Evolutionary conservation across 1,140 invertebrate genomes (phyloP), one percentile per base, ranked within the genome.

Genomic region (Conus betulinus): DNA sequence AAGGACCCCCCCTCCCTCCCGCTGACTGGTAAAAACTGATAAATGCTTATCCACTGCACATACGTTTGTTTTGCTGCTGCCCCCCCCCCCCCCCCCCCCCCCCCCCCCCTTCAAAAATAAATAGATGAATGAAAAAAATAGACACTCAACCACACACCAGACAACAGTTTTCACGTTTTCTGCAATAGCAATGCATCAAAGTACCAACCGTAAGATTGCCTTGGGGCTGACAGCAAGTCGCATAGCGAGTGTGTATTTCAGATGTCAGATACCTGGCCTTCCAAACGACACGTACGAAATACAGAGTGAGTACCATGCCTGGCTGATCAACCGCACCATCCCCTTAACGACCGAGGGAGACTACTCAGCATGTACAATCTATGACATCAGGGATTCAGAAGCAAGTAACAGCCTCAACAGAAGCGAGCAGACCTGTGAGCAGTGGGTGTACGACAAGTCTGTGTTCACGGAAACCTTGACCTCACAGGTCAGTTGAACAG

Each of bases 371-470:
- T 85, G 84, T 39, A 74, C 84, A 10, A n/a, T 85, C 25, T 78
- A 78, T 52, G 81, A 27, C 15, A 57, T 57, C 5, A 79, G 27
- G 23, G 60, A 15, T n/a, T 17, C 17, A 17, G 51, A 52, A 13
- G 63, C 13, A 5, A 53, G 6, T 5, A 52, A 10, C 17, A n/a
- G 17, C 52, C 4, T 20, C 84, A 85, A 85, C 51, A 52, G 51
- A 53, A 85, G 11, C 4, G 27, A 52, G 6, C 25, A 15, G 13
- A 6, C 63, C 0, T 93, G 92, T 84, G 71, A 74, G 5, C 88
- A 90, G 53, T 93, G 92, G 92, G 92, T 93, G 13, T 93, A 91
- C 67, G 92, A 92, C 53, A 84, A 83, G 7, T 89, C 90, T 5
- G 90, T 90, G 5, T 92, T 92, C 79, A 76, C 79, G 10, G 53